Percentiles rank a stretch among this genome's conserved stretches.
phyloP scores from a whole-genome alignment of 2,888 invertebrate species.

The Lysandra coridon region DNA sequence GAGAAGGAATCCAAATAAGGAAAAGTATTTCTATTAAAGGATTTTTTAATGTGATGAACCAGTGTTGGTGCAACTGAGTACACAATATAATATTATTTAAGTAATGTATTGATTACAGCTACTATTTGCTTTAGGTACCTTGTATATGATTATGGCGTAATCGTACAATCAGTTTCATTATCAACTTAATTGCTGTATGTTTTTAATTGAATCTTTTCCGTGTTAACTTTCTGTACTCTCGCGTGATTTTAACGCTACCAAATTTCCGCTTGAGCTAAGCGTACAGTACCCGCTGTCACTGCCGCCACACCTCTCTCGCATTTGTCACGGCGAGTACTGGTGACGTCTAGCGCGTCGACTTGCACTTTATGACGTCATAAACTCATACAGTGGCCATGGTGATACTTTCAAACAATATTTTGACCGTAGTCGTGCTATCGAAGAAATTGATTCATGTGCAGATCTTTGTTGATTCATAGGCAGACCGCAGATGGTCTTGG shows the following conservation, averaged over 20 bases:
- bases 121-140: too few relatives aligned
- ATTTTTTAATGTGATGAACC: too few relatives aligned
- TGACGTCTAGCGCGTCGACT: constrained; percentile 45
- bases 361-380: constrained; percentile 56
- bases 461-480: too few relatives aligned
- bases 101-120: too few relatives aligned
- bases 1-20: too few relatives aligned
- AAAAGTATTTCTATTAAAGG: too few relatives aligned
- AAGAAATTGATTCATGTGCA: too few relatives aligned
- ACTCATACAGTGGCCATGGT: constrained; percentile 47
- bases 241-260: not conserved
- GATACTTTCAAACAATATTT: constrained; percentile 42
- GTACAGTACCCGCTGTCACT: constrained; percentile 23
- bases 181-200: not conserved
- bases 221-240: not conserved
- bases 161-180: too few relatives aligned
- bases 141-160: too few relatives aligned
- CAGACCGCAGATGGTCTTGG: too few relatives aligned
- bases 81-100: too few relatives aligned
- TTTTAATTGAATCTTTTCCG: not conserved
- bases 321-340: constrained; percentile 53
- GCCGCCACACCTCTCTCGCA: constrained; percentile 42
- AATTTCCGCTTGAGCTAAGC: not conserved
- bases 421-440: constrained; percentile 26
- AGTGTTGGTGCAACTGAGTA: too few relatives aligned